Evolutionary conservation across 1,140 invertebrate species (phyloP).

Genomic region (Homarus americanus): DNA sequence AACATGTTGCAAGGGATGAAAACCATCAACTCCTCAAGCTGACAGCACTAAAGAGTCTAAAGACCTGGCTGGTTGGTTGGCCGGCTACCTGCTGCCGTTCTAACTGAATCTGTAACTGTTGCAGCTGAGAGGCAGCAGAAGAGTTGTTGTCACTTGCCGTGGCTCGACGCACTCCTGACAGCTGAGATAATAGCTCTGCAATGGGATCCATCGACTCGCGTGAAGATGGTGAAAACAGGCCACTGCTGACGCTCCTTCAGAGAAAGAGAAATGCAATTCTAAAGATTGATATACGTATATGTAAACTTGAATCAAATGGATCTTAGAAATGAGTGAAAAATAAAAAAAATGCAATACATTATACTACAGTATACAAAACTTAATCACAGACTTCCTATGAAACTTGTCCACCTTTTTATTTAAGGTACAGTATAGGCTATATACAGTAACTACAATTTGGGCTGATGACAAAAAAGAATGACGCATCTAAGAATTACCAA

Average conservation of each 20-base stretch:
- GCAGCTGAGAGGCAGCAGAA: slow-evolving; percentile 77
- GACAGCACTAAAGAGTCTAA: slow-evolving; percentile 59
- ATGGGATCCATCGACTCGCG: slow-evolving; percentile 96
- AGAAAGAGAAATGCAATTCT: background rate
- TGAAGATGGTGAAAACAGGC: slow-evolving; percentile 81
- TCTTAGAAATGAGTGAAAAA: no score
- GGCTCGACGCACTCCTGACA: slow-evolving; percentile 90
- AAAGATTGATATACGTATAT: no score
- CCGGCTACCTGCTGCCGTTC: slow-evolving; percentile 76
- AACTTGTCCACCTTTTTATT: no score
- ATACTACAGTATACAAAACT: no score
- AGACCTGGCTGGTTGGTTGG: slow-evolving; percentile 70
- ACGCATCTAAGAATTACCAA: no score
- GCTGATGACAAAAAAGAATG: no score
- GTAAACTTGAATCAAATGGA: no score
- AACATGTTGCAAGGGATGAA: slow-evolving; percentile 48
- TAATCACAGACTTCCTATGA: no score
- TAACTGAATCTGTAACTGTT: slow-evolving; percentile 77
- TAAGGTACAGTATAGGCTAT: no score
- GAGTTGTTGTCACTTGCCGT: slow-evolving; percentile 71
- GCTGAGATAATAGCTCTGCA: slow-evolving; percentile 93
- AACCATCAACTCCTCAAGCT: slow-evolving; percentile 66
- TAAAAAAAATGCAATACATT: no score
- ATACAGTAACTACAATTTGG: no score
- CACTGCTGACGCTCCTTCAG: slow-evolving; percentile 69